Base-by-base conservation (phyloP, 2,888 invertebrate genomes). In the Drosophila subquinaria region DNA sequence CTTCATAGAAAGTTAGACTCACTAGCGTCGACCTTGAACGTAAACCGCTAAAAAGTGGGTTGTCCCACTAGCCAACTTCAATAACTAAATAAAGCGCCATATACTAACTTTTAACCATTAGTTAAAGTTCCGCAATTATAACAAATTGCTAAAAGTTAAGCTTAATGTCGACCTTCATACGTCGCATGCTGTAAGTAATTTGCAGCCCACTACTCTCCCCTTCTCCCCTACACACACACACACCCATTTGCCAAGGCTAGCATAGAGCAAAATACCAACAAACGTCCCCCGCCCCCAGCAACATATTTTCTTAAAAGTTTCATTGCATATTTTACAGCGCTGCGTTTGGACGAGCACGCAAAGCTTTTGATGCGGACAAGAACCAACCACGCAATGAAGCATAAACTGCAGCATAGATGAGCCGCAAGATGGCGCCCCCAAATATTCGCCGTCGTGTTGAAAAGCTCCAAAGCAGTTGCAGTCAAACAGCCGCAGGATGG, bases 281-380 rank as follows among this genome's bases (percentile, higher is more conserved):
- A 9, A 8, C 27, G 0, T 13, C 27, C 10, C 42, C 17, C 11
- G 11, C 9, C 5, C 5, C 10, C n/a, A 17, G 20, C 48, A 60
- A 60, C 40, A 59, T 53, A 10, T 48, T 57, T 33, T 61, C 65
- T 59, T 59, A 20, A 66, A 64, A 42, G 50, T 64, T 78, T 75
- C 59, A 79, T 87, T 85, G 90, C 90, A 89, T 90, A 90, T 88
- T 88, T 90, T 90, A 45, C 80, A 90, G 90, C 88, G 84, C 68
- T 47, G 64, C 65, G 61, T 51, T 15, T n/a, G 67, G 48, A 27
- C 30, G 56, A 23, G 10, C 33, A 17, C 56, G 47, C 69, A 76
- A 61, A 90, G 89, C 87, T 83, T 79, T 47, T 55, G 62, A 60
- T 47, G 43, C 35, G 27, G 69, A 59, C 51, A 17, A 45, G 55